Percentiles rank a stretch among this genome's conserved stretches.
Conservation (phyloP, 2,888 invertebrate genomes). For the Lithophane socia region DNA sequence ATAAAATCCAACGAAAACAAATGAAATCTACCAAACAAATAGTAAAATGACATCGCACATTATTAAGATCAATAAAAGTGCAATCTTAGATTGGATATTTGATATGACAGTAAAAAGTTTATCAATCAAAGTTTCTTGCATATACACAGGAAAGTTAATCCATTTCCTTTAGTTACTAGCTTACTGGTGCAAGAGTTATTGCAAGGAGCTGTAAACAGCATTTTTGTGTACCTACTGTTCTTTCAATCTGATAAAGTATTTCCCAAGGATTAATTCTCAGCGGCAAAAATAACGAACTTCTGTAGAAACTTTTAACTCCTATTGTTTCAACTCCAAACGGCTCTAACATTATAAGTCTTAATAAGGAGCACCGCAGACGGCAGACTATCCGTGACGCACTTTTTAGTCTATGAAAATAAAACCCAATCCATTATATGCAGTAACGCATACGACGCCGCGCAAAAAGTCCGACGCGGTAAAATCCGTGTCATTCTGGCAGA, state of each 20-base stretch:
- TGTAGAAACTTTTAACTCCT: no score
- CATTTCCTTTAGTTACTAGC: constrained; percentile 25
- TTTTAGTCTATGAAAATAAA: no score
- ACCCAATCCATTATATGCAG: no score
- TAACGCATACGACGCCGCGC: no score
- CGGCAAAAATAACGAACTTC: no score
- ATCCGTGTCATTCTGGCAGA: no score
- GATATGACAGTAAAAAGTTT: constrained; percentile 45
- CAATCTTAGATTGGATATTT: constrained; percentile 24
- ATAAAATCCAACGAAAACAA: constrained; percentile 11
- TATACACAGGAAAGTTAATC: constrained; percentile 7
- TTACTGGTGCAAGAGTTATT: constrained; percentile 39
- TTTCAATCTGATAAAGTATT: not conserved
- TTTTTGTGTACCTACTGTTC: not conserved
- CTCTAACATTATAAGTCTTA: no score
- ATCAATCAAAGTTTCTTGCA: constrained; percentile 43
- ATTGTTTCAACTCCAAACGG: no score
- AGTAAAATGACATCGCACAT: not conserved
- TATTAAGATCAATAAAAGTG: constrained; percentile 16
- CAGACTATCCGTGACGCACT: no score
- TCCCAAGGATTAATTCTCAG: no score
- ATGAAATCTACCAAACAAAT: not conserved
- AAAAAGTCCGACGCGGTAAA: no score
- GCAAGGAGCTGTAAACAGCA: not conserved
- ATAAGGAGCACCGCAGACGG: no score